Base-by-base conservation (phyloP, 2,113 vertebrate genomes). In the Psephotus haematonotus region DNA sequence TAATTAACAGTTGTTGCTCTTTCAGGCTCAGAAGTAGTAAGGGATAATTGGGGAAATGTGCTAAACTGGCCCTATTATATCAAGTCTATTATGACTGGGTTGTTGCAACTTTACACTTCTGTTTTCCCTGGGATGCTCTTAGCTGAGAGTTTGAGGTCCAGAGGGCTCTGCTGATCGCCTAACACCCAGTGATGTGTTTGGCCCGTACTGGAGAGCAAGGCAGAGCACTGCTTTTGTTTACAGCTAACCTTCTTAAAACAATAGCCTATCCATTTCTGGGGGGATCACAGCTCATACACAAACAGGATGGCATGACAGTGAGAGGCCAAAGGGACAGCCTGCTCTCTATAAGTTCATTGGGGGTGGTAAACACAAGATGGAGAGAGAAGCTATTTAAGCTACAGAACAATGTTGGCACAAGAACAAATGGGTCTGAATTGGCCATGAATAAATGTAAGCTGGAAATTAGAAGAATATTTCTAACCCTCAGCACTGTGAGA, bases 351-450 rank as follows among this genome's bases (percentile, higher is more conserved):
- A 84, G 91, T 94, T 95, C 86, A 82, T 92, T 76, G 35, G 69
- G 86, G 94, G 63, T 91, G 91, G 95, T 93, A 97, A 97, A 96
- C 81, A 89, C 86, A 57, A 92, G 84, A 72, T n/a, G 39, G 91
- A 57, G 84, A 65, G 70, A 91, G 65, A 89, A 95, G 89, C 89
- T 97, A 96, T 97, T 97, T 97, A 79, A 94, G 78, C 90, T 77
- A 63, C 81, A 96, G 93, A 97, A 96, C 96, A 97, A 97, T 97
- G 96, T 96, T 97, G 96, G 96, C 95, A 91, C n/a, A 35, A 95
- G 94, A 97, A 95, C 95, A 97, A 96, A 97, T 95, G 85, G 93
- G 91, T 80, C 87, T 92, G 84, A 85, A 92, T 91, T 90, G 89
- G 84, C 86, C 94, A 94, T 49, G 90, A 95, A 95, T 72, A 95